Percentiles rank a stretch among this genome's conserved stretches.
Evolutionary conservation across 1,140 invertebrate species (phyloP).

Genomic region (Pseudoatta argentina): DNA sequence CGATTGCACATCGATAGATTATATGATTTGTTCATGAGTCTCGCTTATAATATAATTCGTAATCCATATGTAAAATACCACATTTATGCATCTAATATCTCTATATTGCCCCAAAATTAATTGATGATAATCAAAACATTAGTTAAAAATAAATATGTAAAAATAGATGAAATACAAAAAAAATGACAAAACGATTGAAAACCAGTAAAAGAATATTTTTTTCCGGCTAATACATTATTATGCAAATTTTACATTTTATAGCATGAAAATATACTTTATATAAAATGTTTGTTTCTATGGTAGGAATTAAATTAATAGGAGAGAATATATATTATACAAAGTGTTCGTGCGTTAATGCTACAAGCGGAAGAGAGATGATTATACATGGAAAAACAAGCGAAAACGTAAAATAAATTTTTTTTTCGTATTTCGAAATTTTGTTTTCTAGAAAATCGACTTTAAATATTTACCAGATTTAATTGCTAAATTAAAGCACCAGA

Average conservation of each 20-base stretch:
- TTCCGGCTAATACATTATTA: not conserved
- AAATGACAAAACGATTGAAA: not conserved
- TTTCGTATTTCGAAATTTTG: too few relatives aligned
- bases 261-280: not conserved
- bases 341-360: too few relatives aligned
- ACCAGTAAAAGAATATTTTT: not conserved
- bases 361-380: too few relatives aligned
- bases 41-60: not conserved
- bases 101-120: not conserved
- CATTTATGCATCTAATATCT: not conserved
- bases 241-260: not conserved
- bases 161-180: not conserved
- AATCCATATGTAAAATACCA: not conserved
- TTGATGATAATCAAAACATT: not conserved
- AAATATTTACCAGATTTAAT: too few relatives aligned
- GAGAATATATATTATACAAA: too few relatives aligned
- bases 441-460: too few relatives aligned
- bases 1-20: conserved; percentile 22
- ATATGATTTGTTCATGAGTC: not conserved
- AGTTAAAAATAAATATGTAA: not conserved
- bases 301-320: conserved; percentile 2
- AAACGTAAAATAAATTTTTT: too few relatives aligned
- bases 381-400: too few relatives aligned
- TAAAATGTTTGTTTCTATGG: not conserved
- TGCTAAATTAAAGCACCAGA: too few relatives aligned